phyloP scores from a whole-genome alignment of 2,113 vertebrate genomes.

The Megaceryle torquata region DNA sequence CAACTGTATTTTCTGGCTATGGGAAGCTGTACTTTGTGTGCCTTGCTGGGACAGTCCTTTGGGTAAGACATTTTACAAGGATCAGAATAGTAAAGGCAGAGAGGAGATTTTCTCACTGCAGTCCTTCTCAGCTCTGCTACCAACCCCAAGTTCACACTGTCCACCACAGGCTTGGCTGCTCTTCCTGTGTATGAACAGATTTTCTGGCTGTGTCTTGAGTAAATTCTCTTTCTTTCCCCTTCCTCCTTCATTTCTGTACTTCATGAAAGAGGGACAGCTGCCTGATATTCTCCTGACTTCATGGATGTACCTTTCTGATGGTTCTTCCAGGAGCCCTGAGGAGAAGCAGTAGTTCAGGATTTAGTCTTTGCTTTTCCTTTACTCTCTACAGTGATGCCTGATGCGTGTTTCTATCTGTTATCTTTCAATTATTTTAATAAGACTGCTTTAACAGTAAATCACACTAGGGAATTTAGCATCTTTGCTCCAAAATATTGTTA shows the following conservation, averaged over 20 bases:
- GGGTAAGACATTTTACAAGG: background rate
- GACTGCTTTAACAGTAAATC: background rate
- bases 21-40: background rate
- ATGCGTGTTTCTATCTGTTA: background rate
- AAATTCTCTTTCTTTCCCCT: background rate
- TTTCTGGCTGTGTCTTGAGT: background rate
- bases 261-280: background rate
- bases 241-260: background rate
- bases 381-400: background rate
- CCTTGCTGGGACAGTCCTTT: background rate
- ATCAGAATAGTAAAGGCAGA: background rate
- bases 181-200: background rate
- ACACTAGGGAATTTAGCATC: background rate
- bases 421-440: background rate
- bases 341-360: background rate
- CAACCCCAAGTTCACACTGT: background rate
- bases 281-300: background rate
- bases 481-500: background rate
- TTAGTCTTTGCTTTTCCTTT: background rate
- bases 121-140: background rate
- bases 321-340: background rate
- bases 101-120: background rate
- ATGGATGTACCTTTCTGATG: fast-evolving
- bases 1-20: background rate
- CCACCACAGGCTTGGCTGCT: background rate